Evolutionary conservation across 2,797 vertebrate species (phyloP), one percentile per base, ranked within the genome.

Genomic region (Hypotaenidia okinawae): DNA sequence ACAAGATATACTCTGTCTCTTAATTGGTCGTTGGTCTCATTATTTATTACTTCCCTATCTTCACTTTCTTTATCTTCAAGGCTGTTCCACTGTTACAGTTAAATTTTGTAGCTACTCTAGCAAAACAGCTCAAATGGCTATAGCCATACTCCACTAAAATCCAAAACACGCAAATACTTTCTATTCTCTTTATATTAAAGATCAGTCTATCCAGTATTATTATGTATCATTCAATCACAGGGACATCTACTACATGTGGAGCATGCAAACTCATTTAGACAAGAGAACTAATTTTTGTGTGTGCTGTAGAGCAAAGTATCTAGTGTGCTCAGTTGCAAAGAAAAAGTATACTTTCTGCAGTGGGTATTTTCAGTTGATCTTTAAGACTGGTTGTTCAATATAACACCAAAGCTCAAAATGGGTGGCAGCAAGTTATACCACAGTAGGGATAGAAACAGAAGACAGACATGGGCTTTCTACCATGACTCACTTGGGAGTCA

Each of bases 291-390:
- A 16, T 58, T 7, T 19, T 17, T 30, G 32, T 57, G 16, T 27
- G 41, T 68, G 39, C 3, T 1, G 18, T 21, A 47, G 16, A 66
- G 5, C 11, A 67, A 82, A 17, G 25, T n/a, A 66, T 43, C 37
- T 47, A 24, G 5, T 41, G 9, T 62, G 25, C 4, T n/a, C 43
- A 18, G 10, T 16, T 58, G 17, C 23, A 59, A 47, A 69, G 30
- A 57, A 23, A 7, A 0, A 0, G 6, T 16, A 9, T 6, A 59
- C 7, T 41, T 81, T 51, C 66, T 47, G 21, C 14, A 39, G 16
- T 8, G 23, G 41, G 8, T 55, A 43, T 87, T 80, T 74, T 66
- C 57, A 67, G n/a, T 5, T 67, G 15, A 68, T 74, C 55, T 51
- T 68, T 51, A 54, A 81, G 33, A 16, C 25, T 78, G 25, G n/a